A percentile compares a stretch with the other conserved stretches of the same genome.
Evolutionary conservation across 2,888 invertebrate species (phyloP).

Genomic region (Smittia aterrima): DNA sequence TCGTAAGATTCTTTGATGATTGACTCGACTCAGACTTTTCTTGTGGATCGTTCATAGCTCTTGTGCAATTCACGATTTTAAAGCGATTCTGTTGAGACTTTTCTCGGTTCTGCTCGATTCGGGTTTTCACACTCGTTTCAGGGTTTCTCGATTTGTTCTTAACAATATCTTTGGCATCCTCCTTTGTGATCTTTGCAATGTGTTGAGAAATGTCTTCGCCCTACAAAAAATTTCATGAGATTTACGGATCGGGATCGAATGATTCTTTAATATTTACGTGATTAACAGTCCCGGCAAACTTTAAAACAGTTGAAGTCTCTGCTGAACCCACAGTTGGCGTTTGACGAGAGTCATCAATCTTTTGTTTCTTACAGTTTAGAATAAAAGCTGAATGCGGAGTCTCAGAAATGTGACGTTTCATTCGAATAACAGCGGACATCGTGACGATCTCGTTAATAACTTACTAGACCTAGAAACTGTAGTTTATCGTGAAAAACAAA

Average conservation of each 20-base stretch:
- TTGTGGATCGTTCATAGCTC: constrained; percentile 50
- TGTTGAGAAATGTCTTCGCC: constrained; percentile 55
- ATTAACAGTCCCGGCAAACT: constrained; percentile 71
- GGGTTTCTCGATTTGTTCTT: constrained; percentile 55
- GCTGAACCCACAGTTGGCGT: constrained; percentile 48
- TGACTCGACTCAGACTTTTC: constrained; percentile 27
- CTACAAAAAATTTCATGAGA: constrained; percentile 47
- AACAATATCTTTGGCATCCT: constrained; percentile 54
- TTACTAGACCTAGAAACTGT: too few relatives aligned
- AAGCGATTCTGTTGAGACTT: constrained; percentile 58
- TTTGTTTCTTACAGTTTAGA: constrained; percentile 68
- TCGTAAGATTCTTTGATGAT: constrained; percentile 52
- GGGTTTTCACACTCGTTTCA: constrained; percentile 54
- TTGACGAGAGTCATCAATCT: constrained; percentile 55
- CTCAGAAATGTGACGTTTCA: constrained; percentile 70
- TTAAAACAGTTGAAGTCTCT: constrained; percentile 62
- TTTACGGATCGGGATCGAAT: constrained; percentile 1
- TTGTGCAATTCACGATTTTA: constrained; percentile 60
- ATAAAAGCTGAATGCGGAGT: constrained; percentile 69
- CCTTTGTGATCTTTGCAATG: constrained; percentile 55
- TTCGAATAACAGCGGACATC: constrained; percentile 63
- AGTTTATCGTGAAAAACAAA: too few relatives aligned
- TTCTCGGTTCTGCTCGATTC: constrained; percentile 53
- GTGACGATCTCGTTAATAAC: too few relatives aligned
- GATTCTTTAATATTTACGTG: constrained; percentile 55